These are phyloP conservation scores for Vimba vimba DNA, from an alignment of 2,113 vertebrate genomes.

Conservation along the genomic window DNA sequence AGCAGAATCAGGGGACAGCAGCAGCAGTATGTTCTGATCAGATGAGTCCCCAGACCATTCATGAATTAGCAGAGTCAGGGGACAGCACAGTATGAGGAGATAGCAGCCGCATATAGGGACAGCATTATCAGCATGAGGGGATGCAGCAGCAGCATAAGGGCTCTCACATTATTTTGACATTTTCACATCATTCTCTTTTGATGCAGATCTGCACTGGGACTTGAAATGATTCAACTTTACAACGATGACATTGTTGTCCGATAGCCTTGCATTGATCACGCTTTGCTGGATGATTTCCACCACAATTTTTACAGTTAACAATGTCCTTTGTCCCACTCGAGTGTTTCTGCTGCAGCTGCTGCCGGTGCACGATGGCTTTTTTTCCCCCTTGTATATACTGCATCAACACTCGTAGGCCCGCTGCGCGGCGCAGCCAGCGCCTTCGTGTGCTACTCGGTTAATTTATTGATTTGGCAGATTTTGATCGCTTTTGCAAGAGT, in stretches of 20 bases:
- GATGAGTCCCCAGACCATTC: too few species aligned
- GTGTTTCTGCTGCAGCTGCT: not conserved
- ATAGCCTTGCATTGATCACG: not conserved
- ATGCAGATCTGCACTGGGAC: too few species aligned
- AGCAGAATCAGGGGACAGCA: too few species aligned
- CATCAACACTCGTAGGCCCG: not conserved
- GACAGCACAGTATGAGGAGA: too few species aligned
- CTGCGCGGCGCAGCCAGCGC: not conserved
- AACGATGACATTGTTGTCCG: not conserved
- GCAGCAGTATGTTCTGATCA: too few species aligned
- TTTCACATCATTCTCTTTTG: too few species aligned
- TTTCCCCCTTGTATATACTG: not conserved
- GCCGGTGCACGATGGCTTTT: not conserved
- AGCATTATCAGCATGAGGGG: too few species aligned
- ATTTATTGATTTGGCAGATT: not conserved
- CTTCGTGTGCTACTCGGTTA: not conserved
- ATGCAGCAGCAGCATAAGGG: too few species aligned
- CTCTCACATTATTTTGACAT: too few species aligned
- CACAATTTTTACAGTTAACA: conserved; percentile 1
- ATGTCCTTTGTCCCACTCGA: not conserved
- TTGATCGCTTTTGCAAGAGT: not conserved
- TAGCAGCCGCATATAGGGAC: too few species aligned
- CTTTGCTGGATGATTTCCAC: conserved; percentile 6
- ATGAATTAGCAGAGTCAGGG: too few species aligned
- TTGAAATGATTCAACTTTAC: not conserved